Evolutionary conservation across 2,888 invertebrate species (phyloP).

Genomic region (Cordylochernes scorpioides): DNA sequence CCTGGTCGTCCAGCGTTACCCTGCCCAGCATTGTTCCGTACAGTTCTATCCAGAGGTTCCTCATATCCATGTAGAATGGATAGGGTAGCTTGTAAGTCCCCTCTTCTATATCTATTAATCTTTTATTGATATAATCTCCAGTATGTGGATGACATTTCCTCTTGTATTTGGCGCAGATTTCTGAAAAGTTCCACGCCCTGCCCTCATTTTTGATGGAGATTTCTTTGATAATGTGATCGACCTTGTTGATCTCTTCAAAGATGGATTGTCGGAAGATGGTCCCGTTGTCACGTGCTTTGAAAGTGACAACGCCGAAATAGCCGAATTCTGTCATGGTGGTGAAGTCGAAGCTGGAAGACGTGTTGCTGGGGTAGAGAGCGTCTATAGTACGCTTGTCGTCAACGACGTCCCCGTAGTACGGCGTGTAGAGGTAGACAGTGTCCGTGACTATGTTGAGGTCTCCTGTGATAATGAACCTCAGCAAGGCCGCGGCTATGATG

Average conservation of each 20-base stretch:
- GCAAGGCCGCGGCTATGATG: too few relatives aligned
- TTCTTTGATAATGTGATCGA: conserved; percentile 50
- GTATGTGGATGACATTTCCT: conserved; percentile 65
- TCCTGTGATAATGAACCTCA: too few relatives aligned
- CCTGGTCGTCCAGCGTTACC: conserved; percentile 43
- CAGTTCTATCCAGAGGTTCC: conserved; percentile 55
- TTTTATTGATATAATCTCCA: conserved; percentile 40
- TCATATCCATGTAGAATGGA: conserved; percentile 65
- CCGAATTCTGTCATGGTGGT: conserved; percentile 65
- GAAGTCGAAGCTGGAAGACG: conserved; percentile 52
- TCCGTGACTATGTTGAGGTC: too few relatives aligned
- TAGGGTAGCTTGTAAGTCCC: conserved; percentile 33
- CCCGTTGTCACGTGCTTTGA: conserved; percentile 49
- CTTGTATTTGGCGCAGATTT: conserved; percentile 46
- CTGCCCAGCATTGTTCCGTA: conserved; percentile 75
- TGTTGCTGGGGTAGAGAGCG: conserved; percentile 58
- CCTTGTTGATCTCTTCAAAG: conserved; percentile 46
- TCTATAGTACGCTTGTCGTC: conserved; percentile 50
- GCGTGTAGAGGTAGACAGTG: conserved; percentile 71
- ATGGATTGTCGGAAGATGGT: conserved; percentile 48
- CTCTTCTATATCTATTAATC: conserved; percentile 32
- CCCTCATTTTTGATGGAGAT: conserved; percentile 36
- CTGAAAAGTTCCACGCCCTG: too few relatives aligned
- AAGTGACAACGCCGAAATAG: conserved; percentile 59
- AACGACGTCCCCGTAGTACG: conserved; percentile 44